These are phyloP conservation scores for Diphyllodes magnificus DNA, from an alignment of 2,113 vertebrate species.

Conservation along the genomic window DNA sequence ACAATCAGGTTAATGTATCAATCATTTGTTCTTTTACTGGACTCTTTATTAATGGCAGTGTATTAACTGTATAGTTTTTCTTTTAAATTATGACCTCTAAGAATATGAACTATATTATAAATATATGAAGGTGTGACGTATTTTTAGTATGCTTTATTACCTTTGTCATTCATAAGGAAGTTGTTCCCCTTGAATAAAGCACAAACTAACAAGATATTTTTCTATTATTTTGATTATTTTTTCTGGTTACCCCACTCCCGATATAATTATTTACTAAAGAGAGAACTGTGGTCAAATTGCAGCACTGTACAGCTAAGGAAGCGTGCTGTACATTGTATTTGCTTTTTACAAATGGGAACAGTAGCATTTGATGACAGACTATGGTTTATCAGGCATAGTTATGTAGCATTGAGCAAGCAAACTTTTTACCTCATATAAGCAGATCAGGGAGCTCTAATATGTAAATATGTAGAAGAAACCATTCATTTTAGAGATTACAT, in stretches of 20 bases:
- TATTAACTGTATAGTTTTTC: neutral
- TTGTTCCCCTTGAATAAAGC: neutral
- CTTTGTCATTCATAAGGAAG: neutral
- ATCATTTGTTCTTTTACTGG: neutral
- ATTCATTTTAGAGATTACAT: neutral
- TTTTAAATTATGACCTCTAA: neutral
- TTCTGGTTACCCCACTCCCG: neutral
- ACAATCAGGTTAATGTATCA: neutral
- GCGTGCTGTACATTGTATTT: rapidly evolving
- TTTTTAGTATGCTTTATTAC: neutral
- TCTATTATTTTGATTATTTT: neutral
- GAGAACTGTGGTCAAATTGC: neutral
- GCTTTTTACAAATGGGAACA: neutral
- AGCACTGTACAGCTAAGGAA: neutral
- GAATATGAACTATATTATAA: neutral
- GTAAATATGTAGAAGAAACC: neutral
- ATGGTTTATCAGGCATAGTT: neutral
- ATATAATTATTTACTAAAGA: neutral
- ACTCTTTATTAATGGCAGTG: neutral
- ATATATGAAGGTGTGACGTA: neutral
- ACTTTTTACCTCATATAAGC: neutral
- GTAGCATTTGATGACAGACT: neutral
- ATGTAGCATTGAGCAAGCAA: neutral
- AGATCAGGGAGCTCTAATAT: neutral
- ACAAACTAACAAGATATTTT: neutral